A percentile compares a stretch with the other conserved stretches of the same genome.
These are phyloP conservation scores for Tachycineta bicolor DNA, from an alignment of 2,113 vertebrate genomes.

Conservation along the genomic window DNA sequence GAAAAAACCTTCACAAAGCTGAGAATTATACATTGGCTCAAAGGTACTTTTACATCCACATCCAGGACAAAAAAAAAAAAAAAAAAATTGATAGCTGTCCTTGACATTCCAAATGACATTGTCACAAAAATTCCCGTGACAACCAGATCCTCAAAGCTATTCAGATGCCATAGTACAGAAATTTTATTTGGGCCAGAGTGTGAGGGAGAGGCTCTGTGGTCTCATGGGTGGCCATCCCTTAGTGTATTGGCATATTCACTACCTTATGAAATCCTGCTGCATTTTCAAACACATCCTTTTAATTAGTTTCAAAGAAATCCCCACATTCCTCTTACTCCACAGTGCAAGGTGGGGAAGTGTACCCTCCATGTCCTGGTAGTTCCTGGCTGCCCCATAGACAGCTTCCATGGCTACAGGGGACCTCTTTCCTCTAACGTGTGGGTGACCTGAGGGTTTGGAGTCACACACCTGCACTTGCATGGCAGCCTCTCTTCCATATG, in stretches of 20 bases:
- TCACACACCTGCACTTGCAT: neutral
- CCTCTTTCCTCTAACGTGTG: rapidly evolving
- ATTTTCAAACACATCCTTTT: neutral
- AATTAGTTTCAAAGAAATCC: neutral
- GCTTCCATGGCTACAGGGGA: neutral
- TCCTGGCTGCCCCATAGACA: neutral
- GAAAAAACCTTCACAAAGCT: neutral
- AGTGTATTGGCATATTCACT: neutral
- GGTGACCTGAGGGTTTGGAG: neutral
- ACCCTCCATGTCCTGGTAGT: neutral
- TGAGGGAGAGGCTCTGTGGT: neutral
- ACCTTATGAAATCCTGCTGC: neutral
- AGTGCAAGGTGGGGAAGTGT: neutral
- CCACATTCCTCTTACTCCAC: neutral
- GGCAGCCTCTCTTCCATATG: neutral
- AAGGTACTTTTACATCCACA: neutral
- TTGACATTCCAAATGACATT: neutral
- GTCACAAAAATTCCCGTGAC: neutral
- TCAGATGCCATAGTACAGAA: neutral
- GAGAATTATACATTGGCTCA: neutral
- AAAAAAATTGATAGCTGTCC: neutral
- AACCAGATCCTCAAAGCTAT: neutral
- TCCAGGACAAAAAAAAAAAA: neutral
- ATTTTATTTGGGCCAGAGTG: neutral
- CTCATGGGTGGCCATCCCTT: neutral